Conservation (phyloP, 2,888 invertebrate species). For the Pharmacophagus antenor region DNA sequence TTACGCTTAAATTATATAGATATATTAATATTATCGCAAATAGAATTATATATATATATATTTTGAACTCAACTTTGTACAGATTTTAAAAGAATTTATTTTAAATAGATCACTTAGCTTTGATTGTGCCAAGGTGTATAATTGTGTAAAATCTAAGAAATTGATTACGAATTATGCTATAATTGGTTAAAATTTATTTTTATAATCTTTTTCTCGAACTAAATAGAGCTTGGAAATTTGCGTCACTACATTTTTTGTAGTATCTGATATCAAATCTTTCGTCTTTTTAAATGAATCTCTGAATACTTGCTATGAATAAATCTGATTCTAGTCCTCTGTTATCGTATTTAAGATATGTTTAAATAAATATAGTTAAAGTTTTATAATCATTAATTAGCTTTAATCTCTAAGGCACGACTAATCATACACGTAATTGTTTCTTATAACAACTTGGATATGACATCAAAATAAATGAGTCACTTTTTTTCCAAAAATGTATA, state of each 20-base stretch:
- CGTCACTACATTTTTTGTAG: background rate
- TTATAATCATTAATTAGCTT: background rate
- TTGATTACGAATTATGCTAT: background rate
- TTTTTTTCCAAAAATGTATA: too few relatives aligned
- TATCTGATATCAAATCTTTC: conserved; percentile 19
- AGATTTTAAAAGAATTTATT: conserved; percentile 11
- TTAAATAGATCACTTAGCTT: conserved; percentile 21
- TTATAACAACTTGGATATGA: too few relatives aligned
- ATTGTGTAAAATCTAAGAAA: background rate
- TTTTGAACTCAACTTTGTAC: conserved; percentile 27
- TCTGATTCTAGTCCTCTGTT: conserved; percentile 22
- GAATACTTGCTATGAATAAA: background rate
- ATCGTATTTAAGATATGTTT: conserved; percentile 6
- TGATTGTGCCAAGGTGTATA: conserved; percentile 27
- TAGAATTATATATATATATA: conserved; percentile 4
- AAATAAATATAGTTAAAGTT: background rate
- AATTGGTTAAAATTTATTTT: background rate
- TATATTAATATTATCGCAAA: conserved; percentile 3
- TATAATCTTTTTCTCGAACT: background rate
- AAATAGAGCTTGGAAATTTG: background rate
- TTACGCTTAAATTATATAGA: background rate
- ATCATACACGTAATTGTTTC: too few relatives aligned
- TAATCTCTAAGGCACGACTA: conserved; percentile 2
- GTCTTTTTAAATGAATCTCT: conserved; percentile 6
- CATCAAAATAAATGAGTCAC: too few relatives aligned